These are phyloP conservation scores for Aphelocoma californica DNA, from an alignment of 2,797 vertebrate genomes.

Conservation along the genomic window DNA sequence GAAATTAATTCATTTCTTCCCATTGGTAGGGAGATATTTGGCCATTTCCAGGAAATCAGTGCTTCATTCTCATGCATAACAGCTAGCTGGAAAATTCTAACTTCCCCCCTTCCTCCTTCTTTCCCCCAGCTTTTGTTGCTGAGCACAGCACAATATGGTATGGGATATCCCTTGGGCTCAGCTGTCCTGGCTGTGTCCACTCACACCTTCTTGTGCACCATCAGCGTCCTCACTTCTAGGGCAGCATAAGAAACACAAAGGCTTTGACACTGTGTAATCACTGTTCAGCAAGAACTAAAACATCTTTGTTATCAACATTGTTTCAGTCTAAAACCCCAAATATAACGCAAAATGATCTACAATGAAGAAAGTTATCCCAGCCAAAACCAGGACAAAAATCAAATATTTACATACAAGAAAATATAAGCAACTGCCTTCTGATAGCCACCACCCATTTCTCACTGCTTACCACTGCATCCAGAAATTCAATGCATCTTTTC, in stretches of 20 bases:
- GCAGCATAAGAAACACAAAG: background rate
- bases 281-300: background rate
- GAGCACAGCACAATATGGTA: rapidly evolving
- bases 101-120: background rate
- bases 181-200: background rate
- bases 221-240: background rate
- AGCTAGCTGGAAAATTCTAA: background rate
- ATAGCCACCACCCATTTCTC: background rate
- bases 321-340: background rate
- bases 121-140: background rate
- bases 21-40: background rate
- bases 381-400: background rate
- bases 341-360: background rate
- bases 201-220: background rate
- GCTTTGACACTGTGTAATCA: background rate
- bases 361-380: background rate
- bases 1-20: background rate
- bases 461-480: conserved; percentile 86
- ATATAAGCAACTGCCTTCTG: background rate
- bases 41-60: background rate
- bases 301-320: background rate
- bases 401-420: background rate
- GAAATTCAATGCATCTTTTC: conserved; percentile 87
- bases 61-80: background rate
- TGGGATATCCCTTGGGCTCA: background rate